phyloP scores from a whole-genome alignment of 2,113 vertebrate genomes.

The Platycercus adscitus region DNA sequence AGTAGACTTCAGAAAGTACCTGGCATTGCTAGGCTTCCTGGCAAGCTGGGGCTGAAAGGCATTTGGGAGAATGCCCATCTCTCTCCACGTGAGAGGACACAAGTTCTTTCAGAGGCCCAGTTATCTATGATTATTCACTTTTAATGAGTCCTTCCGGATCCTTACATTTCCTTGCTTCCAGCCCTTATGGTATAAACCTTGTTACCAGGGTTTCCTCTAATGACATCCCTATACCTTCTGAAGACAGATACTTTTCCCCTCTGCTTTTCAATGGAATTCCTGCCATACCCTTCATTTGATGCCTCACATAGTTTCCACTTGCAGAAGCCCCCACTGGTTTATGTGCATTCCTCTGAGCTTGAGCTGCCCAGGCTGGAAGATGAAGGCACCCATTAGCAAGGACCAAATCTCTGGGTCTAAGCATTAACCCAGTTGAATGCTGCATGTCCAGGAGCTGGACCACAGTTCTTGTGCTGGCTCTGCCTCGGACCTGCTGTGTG shows the following conservation, averaged over 20 bases:
- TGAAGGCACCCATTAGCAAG: neutral
- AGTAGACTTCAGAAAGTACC: neutral
- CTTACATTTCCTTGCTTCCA: neutral
- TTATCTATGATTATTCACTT: neutral
- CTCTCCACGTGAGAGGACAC: neutral
- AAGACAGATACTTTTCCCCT: neutral
- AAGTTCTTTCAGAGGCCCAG: neutral
- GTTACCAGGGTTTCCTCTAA: neutral
- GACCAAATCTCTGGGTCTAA: neutral
- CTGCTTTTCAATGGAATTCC: neutral
- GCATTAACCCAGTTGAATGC: neutral
- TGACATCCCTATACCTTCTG: neutral
- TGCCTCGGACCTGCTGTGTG: neutral
- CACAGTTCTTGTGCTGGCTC: neutral
- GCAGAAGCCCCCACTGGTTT: neutral
- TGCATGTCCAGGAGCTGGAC: neutral
- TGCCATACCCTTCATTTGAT: neutral
- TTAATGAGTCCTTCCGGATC: neutral
- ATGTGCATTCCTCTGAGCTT: neutral
- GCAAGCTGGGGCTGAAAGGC: neutral
- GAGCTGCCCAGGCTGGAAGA: neutral
- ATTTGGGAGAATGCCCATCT: neutral
- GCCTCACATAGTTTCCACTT: neutral
- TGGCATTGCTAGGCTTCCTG: neutral
- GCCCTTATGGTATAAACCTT: neutral